Conservation (phyloP, 2,888 invertebrate species). For the Drosophila affinis region DNA sequence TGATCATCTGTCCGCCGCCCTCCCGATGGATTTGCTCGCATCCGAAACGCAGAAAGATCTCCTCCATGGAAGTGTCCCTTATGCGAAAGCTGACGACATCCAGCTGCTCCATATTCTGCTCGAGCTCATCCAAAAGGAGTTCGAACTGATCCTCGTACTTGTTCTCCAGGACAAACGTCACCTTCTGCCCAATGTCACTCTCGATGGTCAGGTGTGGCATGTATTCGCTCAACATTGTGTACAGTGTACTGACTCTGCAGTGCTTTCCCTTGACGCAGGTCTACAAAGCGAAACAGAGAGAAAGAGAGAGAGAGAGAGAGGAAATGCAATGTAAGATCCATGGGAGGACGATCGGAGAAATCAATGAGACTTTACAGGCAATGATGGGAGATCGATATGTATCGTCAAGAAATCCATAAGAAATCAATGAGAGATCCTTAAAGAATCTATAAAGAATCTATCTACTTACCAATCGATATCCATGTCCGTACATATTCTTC, state of each 20-base stretch:
- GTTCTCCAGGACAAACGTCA: conserved; percentile 90
- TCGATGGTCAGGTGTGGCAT: conserved; percentile 93
- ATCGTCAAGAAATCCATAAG: no score
- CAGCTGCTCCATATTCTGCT: conserved; percentile 85
- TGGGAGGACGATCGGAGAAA: no score
- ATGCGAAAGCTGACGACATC: conserved; percentile 91
- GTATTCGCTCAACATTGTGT: conserved; percentile 78
- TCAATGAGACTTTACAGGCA: no score
- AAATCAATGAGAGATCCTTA: no score
- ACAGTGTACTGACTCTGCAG: conserved; percentile 90
- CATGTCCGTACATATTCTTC: conserved; percentile 92
- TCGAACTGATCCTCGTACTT: conserved; percentile 89
- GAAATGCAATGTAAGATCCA: neutral
- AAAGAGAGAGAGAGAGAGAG: no score
- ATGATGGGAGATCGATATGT: no score
- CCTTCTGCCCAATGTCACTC: conserved; percentile 90
- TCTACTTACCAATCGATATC: conserved; percentile 88
- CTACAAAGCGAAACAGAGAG: conserved; percentile 86
- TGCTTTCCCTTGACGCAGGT: conserved; percentile 87
- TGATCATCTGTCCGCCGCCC: neutral
- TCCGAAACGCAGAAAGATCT: conserved; percentile 89
- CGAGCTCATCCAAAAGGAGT: conserved; percentile 87
- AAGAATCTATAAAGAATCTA: conserved; percentile 82
- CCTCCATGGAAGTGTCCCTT: conserved; percentile 92
- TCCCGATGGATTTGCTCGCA: conserved; percentile 46